Conservation (phyloP, 1,140 invertebrate species). For the Drosophila sproati region DNA sequence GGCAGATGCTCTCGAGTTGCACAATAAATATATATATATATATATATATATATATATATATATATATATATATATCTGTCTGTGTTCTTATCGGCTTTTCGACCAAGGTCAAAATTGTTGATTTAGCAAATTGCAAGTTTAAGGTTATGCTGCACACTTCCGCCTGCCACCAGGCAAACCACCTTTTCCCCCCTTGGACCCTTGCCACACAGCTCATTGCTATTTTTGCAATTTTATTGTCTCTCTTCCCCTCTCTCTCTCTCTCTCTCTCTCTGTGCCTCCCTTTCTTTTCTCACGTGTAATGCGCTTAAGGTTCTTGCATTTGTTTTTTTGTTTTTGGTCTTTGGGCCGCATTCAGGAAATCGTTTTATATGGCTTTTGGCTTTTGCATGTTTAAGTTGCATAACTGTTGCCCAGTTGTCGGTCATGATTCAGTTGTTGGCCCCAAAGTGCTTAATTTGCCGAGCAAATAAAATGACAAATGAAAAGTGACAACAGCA, state of each 20-base stretch:
- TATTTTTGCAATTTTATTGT: slow-evolving; percentile 35
- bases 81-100: slow-evolving; percentile 34
- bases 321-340: not conserved
- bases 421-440: slow-evolving; percentile 17
- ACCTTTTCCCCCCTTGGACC: not conserved
- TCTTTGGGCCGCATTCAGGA: slow-evolving; percentile 44
- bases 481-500: slow-evolving; percentile 14
- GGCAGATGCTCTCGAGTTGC: slow-evolving; percentile 3
- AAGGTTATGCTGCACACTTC: slow-evolving; percentile 47
- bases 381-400: slow-evolving; percentile 47
- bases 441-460: slow-evolving; percentile 21
- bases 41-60: no score
- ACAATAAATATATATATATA: not conserved
- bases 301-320: slow-evolving; percentile 64
- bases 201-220: slow-evolving; percentile 26
- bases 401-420: slow-evolving; percentile 50
- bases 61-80: slow-evolving; percentile 5
- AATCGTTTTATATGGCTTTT: slow-evolving; percentile 73
- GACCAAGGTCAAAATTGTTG: slow-evolving; percentile 45
- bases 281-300: slow-evolving; percentile 31
- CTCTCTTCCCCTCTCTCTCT: no score
- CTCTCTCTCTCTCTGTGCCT: slow-evolving; percentile 1
- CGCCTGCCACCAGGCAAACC: slow-evolving; percentile 3
- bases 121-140: slow-evolving; percentile 51
- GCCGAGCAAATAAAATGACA: slow-evolving; percentile 10